Evolutionary conservation across 2,797 vertebrate genomes (phyloP).

Genomic region (Eleutherodactylus coqui): DNA sequence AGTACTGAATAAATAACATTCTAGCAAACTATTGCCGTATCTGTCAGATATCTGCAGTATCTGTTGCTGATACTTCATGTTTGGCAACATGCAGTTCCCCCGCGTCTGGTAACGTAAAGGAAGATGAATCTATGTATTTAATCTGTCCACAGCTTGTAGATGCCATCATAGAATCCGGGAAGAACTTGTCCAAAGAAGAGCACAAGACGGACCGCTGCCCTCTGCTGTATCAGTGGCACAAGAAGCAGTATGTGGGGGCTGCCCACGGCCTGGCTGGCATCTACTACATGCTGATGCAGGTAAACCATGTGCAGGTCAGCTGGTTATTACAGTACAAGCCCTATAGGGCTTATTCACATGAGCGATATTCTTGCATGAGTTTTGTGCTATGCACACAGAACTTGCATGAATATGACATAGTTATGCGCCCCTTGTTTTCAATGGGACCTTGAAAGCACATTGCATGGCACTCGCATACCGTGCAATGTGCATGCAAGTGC

Average conservation of each 20-base stretch:
- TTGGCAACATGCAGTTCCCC: no score
- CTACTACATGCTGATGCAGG: constrained; percentile 95
- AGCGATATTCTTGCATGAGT: no score
- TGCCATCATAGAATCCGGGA: constrained; percentile 90
- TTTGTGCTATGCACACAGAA: no score
- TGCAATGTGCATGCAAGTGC: no score
- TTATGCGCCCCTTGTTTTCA: no score
- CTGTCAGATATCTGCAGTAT: not conserved
- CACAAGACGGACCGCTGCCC: constrained; percentile 92
- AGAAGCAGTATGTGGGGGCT: constrained; percentile 94
- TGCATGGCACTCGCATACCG: no score
- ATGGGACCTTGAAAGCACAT: no score
- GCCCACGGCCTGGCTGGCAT: constrained; percentile 94
- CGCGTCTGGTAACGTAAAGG: no score
- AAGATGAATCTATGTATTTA: not conserved
- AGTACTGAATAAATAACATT: not conserved
- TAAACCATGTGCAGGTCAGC: constrained; percentile 60
- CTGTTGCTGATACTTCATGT: no score
- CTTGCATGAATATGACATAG: no score
- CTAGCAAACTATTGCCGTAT: not conserved
- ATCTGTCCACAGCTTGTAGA: constrained; percentile 80
- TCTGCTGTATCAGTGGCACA: constrained; percentile 95
- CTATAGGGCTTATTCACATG: no score
- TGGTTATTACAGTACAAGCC: not conserved
- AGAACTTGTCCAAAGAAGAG: constrained; percentile 86